Percentiles rank a stretch among this genome's conserved stretches.
phyloP scores from a whole-genome alignment of 2,113 vertebrate species.

The Neomonachus schauinslandi region DNA sequence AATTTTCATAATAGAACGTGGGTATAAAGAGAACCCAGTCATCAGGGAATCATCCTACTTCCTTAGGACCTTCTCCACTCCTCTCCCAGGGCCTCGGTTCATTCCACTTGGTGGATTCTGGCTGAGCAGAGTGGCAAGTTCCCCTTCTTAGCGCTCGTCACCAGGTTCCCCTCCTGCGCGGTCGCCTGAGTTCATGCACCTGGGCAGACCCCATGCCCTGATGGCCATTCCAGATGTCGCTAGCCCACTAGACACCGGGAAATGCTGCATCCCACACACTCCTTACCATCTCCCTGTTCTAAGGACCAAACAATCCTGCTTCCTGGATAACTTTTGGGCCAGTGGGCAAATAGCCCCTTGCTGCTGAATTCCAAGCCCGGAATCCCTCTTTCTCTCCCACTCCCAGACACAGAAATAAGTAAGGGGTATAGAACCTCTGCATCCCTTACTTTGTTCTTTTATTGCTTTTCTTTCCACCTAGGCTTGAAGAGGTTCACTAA shows the following conservation, averaged over 20 bases:
- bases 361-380: not conserved
- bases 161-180: not conserved
- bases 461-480: not conserved
- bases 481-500: not conserved
- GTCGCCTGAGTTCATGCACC: not conserved
- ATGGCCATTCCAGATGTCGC: not conserved
- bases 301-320: not conserved
- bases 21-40: not conserved
- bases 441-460: not conserved
- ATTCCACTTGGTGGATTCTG: not conserved
- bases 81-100: not conserved
- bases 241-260: not conserved
- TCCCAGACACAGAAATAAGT: not conserved
- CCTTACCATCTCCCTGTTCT: not conserved
- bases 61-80: too few relatives aligned
- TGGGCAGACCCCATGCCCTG: not conserved
- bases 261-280: too few relatives aligned
- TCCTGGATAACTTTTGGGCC: not conserved
- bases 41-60: not conserved
- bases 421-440: fast-evolving
- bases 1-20: not conserved
- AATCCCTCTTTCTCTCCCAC: not conserved
- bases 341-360: not conserved
- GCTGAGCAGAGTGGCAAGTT: too few relatives aligned
- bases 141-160: fast-evolving